Evolutionary conservation across 2,113 vertebrate species (phyloP).

Genomic region (Pholis gunnellus): DNA sequence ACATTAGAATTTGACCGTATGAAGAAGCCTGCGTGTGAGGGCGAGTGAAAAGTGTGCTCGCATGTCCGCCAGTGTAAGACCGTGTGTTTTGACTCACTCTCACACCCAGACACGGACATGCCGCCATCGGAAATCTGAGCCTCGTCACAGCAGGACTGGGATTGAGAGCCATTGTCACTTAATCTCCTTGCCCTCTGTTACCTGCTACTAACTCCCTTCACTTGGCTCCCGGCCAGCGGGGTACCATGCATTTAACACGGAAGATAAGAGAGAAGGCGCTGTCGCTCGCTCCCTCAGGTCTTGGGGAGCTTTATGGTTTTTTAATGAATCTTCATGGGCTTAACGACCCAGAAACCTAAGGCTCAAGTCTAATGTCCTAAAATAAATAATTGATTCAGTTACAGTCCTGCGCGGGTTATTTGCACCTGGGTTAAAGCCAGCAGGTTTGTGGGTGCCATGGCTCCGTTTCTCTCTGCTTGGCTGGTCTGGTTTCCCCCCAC

Average conservation of each 20-base stretch:
- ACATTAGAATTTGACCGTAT: slow-evolving; percentile 63
- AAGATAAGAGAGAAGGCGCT: slow-evolving; percentile 63
- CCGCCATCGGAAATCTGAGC: slow-evolving; percentile 59
- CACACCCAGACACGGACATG: slow-evolving; percentile 37
- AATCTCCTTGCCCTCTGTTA: slow-evolving; percentile 62
- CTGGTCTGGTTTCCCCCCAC: slow-evolving; percentile 15
- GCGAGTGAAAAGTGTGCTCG: slow-evolving; percentile 1
- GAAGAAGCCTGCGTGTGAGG: slow-evolving; percentile 24
- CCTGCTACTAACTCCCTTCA: slow-evolving; percentile 55
- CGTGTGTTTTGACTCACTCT: slow-evolving; percentile 16
- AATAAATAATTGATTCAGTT: slow-evolving; percentile 76
- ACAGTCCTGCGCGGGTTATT: slow-evolving; percentile 36
- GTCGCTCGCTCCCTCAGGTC: slow-evolving; percentile 44
- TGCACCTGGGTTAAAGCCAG: slow-evolving; percentile 39
- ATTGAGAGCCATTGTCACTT: slow-evolving; percentile 59
- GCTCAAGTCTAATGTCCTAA: slow-evolving; percentile 59
- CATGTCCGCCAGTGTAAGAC: slow-evolving; percentile 24
- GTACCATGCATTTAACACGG: slow-evolving; percentile 42
- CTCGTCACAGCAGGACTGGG: slow-evolving; percentile 32
- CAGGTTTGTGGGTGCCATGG: slow-evolving; percentile 46
- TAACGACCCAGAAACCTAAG: slow-evolving; percentile 70
- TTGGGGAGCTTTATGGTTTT: slow-evolving; percentile 65
- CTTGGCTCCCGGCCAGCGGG: slow-evolving; percentile 58
- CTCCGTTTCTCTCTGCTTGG: slow-evolving; percentile 21
- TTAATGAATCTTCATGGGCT: slow-evolving; percentile 73